Evolutionary conservation across 2,113 vertebrate species (phyloP), one percentile per base, ranked within the genome.

Genomic region (Pluvialis apricaria): DNA sequence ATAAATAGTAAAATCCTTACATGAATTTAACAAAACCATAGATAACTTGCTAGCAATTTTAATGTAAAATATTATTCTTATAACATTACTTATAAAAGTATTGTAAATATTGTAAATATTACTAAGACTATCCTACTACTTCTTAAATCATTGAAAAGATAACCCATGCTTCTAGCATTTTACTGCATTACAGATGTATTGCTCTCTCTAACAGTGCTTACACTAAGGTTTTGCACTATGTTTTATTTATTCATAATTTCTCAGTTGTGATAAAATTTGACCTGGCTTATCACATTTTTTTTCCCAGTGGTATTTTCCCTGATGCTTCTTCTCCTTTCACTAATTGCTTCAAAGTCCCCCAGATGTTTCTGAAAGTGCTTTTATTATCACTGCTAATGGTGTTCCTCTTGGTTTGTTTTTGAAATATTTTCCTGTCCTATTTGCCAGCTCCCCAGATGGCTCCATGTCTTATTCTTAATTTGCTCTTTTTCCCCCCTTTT

Each of bases 361-460:
- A 92, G 86, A 88, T 92, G 70, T 88, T 94, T 95, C 52, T 88
- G 55, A 69, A 94, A 89, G 65, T 84, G 68, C 42, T 92, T 94
- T 94, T 96, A 83, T 96, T 95, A 76, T 91, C 68, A 84, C 68
- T 84, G 42, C n/a, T 93, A 71, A 92, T 92, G 71, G 64, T 80
- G 75, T 83, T 95, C 18, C 60, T 97, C 92, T 87, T 92, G 31
- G 61, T 69, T 94, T 93, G 47, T 75, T 94, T 96, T 92, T 81
- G 36, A 92, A 94, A 84, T 86, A 28, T 81, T 92, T 94, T 91
- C 44, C 69, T 60, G 29, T 92, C 51, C 69, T 86, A 71, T 93
- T 92, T 96, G 58, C 92, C 58, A 93, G 60, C 55, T 96, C 62
- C 93, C 82, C 70, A 91, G 91, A 94, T 93, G 91, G 90, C 71